Evolutionary conservation across 2,113 vertebrate species (phyloP).

Genomic region (Butastur rufipennis): DNA sequence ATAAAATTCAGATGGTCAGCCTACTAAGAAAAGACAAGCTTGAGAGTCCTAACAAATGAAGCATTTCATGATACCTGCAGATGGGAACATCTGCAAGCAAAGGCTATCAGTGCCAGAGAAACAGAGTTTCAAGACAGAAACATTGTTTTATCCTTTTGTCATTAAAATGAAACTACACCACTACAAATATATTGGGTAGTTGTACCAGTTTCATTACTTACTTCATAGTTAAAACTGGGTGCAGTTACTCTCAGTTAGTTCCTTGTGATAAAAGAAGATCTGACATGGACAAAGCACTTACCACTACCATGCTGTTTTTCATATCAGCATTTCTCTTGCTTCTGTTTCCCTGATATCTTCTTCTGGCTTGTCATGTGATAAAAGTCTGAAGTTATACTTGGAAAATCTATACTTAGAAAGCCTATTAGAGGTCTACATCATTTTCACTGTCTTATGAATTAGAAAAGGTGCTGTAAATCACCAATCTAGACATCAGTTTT

Average conservation of each 20-base stretch:
- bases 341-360: not conserved
- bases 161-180: not conserved
- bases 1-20: not conserved
- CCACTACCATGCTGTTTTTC: not conserved
- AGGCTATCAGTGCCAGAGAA: not conserved
- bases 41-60: not conserved
- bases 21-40: not conserved
- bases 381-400: not conserved
- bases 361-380: not conserved
- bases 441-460: not conserved
- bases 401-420: constrained; percentile 36
- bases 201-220: not conserved
- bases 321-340: not conserved
- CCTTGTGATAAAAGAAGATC: not conserved
- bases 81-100: not conserved
- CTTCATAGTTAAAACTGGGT: not conserved
- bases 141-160: not conserved
- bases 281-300: not conserved
- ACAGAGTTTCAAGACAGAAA: not conserved
- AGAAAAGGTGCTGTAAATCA: not conserved
- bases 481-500: not conserved
- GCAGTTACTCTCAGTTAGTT: not conserved
- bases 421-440: not conserved
- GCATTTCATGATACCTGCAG: not conserved
- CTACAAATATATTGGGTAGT: not conserved